Conservation (phyloP, 2,797 vertebrate species). For the Manis pentadactyla region DNA sequence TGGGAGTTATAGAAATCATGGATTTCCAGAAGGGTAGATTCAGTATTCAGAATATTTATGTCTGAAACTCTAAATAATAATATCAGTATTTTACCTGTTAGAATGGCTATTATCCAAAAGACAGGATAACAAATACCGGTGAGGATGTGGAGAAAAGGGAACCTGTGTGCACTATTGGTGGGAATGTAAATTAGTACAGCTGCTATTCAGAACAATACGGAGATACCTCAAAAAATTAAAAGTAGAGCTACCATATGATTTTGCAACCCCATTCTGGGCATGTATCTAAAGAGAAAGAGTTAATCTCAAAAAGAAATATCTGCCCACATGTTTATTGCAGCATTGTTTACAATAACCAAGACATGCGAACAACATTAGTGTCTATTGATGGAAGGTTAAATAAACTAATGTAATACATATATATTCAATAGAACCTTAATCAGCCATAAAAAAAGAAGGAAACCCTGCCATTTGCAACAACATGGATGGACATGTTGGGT, state of each 20-base stretch:
- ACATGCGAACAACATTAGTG: not conserved
- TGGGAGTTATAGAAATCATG: not conserved
- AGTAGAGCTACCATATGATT: not conserved
- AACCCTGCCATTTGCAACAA: not conserved
- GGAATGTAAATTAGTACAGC: not conserved
- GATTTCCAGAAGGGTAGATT: not conserved
- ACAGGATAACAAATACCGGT: not conserved
- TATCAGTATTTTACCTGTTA: not conserved
- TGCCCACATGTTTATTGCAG: not conserved
- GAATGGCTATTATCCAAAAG: not conserved
- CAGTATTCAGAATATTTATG: not conserved
- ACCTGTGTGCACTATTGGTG: not conserved
- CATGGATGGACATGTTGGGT: no score
- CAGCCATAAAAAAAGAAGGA: not conserved
- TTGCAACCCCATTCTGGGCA: not conserved
- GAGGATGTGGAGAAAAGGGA: not conserved
- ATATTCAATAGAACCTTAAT: not conserved
- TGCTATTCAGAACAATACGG: not conserved
- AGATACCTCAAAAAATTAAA: not conserved
- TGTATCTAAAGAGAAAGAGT: not conserved
- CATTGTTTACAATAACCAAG: not conserved
- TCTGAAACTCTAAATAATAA: not conserved
- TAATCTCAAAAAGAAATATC: not conserved
- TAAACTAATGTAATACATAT: not conserved
- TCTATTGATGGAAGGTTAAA: not conserved